Percentiles rank a stretch among this genome's conserved stretches.
phyloP scores from a whole-genome alignment of 2,113 vertebrate species.

The Xiphorhynchus elegans region DNA sequence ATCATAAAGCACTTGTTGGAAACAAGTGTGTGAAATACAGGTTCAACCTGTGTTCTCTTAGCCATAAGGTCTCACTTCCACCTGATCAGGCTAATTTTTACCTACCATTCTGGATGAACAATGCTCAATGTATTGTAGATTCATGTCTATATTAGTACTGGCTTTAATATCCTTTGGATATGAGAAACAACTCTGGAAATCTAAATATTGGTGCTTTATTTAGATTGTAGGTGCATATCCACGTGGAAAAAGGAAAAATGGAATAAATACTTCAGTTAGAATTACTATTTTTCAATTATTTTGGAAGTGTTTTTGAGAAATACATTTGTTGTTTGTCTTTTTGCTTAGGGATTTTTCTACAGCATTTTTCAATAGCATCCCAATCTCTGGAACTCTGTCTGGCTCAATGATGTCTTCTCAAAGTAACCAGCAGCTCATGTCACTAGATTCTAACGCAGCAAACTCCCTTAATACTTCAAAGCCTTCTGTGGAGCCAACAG shows the following conservation, averaged over 20 bases:
- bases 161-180: not conserved
- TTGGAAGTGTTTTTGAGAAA: not conserved
- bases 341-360: slow-evolving; percentile 93
- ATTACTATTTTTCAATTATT: not conserved
- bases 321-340: not conserved
- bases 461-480: slow-evolving; percentile 82
- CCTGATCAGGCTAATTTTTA: not conserved
- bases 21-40: not conserved
- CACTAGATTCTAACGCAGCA: slow-evolving; percentile 85
- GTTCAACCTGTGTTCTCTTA: not conserved
- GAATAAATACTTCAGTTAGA: not conserved
- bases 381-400: slow-evolving; percentile 87
- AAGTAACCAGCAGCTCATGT: slow-evolving; percentile 86
- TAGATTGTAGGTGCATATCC: not conserved
- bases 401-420: slow-evolving; percentile 91
- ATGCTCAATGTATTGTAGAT: not conserved
- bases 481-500: slow-evolving; percentile 81
- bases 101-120: not conserved
- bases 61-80: not conserved
- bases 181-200: not conserved
- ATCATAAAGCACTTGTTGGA: not conserved
- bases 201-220: not conserved
- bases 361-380: slow-evolving; percentile 96
- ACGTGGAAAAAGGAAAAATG: not conserved
- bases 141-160: not conserved